Base-by-base conservation (phyloP, 2,113 vertebrate species). In the Chaetorhynchus papuensis region DNA sequence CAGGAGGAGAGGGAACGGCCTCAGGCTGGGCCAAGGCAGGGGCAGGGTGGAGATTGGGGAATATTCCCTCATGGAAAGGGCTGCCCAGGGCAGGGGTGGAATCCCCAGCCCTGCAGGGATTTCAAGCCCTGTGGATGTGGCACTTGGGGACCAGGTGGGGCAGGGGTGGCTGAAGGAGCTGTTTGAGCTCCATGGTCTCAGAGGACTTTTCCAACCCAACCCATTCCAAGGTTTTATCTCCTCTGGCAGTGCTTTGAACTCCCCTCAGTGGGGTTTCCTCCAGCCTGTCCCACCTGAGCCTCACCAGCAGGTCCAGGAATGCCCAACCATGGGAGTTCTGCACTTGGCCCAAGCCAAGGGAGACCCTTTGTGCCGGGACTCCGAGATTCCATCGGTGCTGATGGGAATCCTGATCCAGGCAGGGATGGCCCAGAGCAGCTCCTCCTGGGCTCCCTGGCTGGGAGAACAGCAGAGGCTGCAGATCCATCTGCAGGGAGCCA, bases 341-440 rank as follows among this genome's bases (percentile, higher is more conserved):
- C 30, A 1, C 72, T 13, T 27, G 11, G 42, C 52, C 39, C 37
- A 37, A 33, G 31, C 14, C 11, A 3, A 15, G 63, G 1, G 37
- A 45, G 7, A 3, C 4, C 10, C 50, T 8, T 7, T 4, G 70
- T 3, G 33, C 26, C 4, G 11, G 1, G 27, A 52, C 11, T 9
- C 74, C 2, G 0, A 49, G 33, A 11, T 37, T 28, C 50, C 53
- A 0, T 4, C 37, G 1, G 28, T 0, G 8, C 0, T 7, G 64
- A 2, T 2, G 50, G n/a, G 15, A 72, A 20, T 27, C 50, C 61
- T 9, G 31, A 10, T 9, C 6, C 24, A 12, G 63, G 60, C 11
- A 81, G 18, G 35, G 23, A 56, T 0, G 6, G 13, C 14, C 59
- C 57, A 7, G 63, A 1, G 0, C 37, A 20, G 61, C 63, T 65